phyloP scores from a whole-genome alignment of 2,113 vertebrate genomes.

The Neofelis nebulosa region DNA sequence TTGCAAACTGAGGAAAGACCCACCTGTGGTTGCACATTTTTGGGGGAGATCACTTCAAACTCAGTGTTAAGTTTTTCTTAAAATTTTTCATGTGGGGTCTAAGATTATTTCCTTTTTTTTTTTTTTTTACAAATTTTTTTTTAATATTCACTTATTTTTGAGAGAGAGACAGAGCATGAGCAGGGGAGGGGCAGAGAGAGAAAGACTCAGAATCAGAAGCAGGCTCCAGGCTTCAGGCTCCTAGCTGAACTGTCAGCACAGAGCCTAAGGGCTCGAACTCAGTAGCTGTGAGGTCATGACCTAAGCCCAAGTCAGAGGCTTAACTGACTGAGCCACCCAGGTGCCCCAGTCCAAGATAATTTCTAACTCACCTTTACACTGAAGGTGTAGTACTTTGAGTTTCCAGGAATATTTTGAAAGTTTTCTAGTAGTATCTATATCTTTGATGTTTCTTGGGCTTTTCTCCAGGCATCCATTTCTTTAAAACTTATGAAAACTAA shows the following conservation, averaged over 20 bases:
- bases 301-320: too few relatives aligned
- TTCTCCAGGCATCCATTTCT: neutral
- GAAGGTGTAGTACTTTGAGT: neutral
- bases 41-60: neutral
- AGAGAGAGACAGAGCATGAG: too few relatives aligned
- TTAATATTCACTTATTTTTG: too few relatives aligned
- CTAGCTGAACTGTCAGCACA: too few relatives aligned
- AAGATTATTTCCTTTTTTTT: neutral
- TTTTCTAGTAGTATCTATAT: neutral
- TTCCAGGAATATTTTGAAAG: neutral
- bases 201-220: too few relatives aligned
- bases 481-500: constrained; percentile 12
- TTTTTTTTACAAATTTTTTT: too few relatives aligned
- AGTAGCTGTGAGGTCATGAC: too few relatives aligned
- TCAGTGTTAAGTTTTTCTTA: neutral
- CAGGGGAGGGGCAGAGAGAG: too few relatives aligned
- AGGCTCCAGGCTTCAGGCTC: too few relatives aligned
- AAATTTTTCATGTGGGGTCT: neutral
- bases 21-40: neutral
- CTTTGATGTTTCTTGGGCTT: neutral
- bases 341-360: neutral
- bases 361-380: neutral
- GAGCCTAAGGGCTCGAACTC: too few relatives aligned
- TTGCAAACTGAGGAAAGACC: neutral
- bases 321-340: too few relatives aligned